These are phyloP conservation scores for Daubentonia madagascariensis DNA, from an alignment of 2,113 vertebrate species.

Conservation along the genomic window DNA sequence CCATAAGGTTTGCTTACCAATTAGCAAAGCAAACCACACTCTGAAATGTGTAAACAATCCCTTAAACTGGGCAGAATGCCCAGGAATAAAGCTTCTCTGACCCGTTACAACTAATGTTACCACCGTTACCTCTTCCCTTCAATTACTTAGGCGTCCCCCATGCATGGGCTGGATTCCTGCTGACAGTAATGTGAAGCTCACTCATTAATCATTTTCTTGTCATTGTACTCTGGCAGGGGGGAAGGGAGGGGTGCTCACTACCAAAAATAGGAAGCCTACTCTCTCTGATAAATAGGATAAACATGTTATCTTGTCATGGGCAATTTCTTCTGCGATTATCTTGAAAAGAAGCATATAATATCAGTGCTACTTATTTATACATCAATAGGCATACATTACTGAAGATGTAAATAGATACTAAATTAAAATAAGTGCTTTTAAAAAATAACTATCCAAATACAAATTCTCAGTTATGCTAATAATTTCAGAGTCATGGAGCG, in stretches of 20 bases:
- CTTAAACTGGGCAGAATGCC: constrained; percentile 68
- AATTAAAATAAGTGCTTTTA: neutral
- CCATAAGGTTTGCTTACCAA: constrained; percentile 19
- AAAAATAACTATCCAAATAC: neutral
- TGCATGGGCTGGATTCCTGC: constrained; percentile 72
- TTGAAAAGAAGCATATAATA: neutral
- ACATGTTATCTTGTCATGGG: neutral
- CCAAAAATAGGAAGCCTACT: constrained; percentile 68
- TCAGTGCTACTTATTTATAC: neutral
- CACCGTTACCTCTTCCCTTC: constrained; percentile 77
- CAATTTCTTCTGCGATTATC: constrained; percentile 6
- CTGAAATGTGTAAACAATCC: constrained; percentile 46
- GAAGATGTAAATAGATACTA: neutral
- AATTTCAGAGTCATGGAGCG: neutral
- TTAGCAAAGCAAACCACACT: constrained; percentile 54
- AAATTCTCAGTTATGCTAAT: neutral
- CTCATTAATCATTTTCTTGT: constrained; percentile 82
- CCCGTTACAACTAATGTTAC: constrained; percentile 71
- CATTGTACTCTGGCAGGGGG: constrained; percentile 48
- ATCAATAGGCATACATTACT: neutral
- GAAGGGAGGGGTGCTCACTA: constrained; percentile 24
- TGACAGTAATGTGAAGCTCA: constrained; percentile 66
- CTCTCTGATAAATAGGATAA: constrained; percentile 53
- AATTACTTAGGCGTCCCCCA: constrained; percentile 80
- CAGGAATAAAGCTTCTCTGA: constrained; percentile 71